Evolutionary conservation across 2,797 vertebrate species (phyloP), one percentile per base, ranked within the genome.

Genomic region (Cephalopachus bancanus): DNA sequence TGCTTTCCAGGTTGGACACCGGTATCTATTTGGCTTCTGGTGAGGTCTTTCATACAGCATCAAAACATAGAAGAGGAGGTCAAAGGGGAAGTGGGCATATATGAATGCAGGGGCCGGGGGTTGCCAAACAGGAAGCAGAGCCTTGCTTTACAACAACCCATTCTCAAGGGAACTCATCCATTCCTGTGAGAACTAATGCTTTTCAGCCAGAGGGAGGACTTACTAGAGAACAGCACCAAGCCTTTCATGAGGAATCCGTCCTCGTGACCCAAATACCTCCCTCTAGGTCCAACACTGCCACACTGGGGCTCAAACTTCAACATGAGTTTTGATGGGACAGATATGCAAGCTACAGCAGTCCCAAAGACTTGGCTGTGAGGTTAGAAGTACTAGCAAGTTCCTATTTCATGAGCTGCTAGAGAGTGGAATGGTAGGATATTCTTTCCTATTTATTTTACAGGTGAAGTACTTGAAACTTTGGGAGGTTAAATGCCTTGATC

Each of bases 391-490:
- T 57, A 16, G 3, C 57, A 64, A 55, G 10, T 72, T 92, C 10
- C 10, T 44, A 28, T 75, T 67, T 78, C 69, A 69, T 28, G 33
- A 83, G 57, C 15, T 60, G 28, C 71, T 1, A 37, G 55, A 10
- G 33, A 72, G 14, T 17, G 1, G 19, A 60, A 83, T 0, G 33
- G 28, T 22, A 89, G 49, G 44, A 53, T 51, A 76, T 10, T 1
- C 37, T 85, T 71, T 93, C 37, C 26, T 67, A 62, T 79, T 67
- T 84, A 80, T 86, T 92, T 78, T 90, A 26, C 51, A 84, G 19
- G 51, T 37, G 22, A 88, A 90, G 59, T 74, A 53, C 9, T 10
- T 74, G 10, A 94, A 75, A 75, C 37, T 69, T 83, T 24, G 19
- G 2, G 4, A 17, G 10, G 10, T 22, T 81, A 81, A 78, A 67